These are phyloP conservation scores for Drosophila algonquin DNA, from an alignment of 2,888 invertebrate species.

Conservation along the genomic window DNA sequence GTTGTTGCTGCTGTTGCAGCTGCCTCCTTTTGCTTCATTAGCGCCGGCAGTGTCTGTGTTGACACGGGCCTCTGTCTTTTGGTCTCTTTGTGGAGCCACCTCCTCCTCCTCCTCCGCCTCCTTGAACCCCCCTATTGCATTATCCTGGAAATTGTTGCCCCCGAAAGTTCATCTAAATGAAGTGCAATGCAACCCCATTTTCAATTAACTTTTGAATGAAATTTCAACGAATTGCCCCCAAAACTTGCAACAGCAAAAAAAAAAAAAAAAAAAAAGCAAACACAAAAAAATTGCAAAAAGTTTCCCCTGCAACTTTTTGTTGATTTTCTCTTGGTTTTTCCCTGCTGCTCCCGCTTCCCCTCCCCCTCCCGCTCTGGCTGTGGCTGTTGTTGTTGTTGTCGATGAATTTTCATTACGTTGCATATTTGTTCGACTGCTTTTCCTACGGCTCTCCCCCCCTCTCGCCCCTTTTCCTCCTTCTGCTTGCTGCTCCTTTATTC, in stretches of 20 bases:
- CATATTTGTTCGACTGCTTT: conserved; percentile 60
- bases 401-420: conserved; percentile 75
- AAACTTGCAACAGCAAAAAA: conserved; percentile 50
- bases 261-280: conserved; percentile 14
- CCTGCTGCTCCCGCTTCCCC: conserved; percentile 5
- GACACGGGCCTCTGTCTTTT: conserved; percentile 32
- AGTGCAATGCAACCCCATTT: conserved; percentile 68
- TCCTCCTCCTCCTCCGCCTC: too few relatives aligned
- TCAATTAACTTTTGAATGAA: conserved; percentile 70
- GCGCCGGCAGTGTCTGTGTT: conserved; percentile 49
- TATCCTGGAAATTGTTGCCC: conserved; percentile 53
- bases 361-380: background rate
- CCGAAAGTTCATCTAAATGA: conserved; percentile 63
- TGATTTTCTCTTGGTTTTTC: conserved; percentile 1
- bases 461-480: conserved; percentile 14
- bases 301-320: conserved; percentile 45
- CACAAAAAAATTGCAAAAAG: conserved; percentile 49
- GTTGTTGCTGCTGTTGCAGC: conserved; percentile 9
- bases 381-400: conserved; percentile 38
- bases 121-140: background rate
- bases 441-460: background rate
- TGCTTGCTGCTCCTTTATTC: conserved; percentile 26
- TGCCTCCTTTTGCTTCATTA: conserved; percentile 62
- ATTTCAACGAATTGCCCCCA: conserved; percentile 42
- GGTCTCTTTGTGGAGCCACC: background rate